Conservation (phyloP, 1,140 invertebrate species). For the Periplaneta americana region DNA sequence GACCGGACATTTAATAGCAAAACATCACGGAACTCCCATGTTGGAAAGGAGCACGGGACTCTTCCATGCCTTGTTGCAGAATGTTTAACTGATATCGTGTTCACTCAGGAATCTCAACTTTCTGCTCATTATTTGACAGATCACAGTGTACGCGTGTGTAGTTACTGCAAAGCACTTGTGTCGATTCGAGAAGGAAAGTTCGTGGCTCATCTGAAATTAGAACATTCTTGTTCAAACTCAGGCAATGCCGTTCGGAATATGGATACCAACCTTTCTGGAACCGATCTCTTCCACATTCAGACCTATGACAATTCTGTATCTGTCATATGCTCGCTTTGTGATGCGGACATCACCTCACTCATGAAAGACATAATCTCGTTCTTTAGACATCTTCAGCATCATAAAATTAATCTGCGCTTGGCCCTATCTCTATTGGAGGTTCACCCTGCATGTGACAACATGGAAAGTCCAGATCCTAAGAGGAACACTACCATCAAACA, state of each 20-base stretch:
- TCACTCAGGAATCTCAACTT: slow-evolving; percentile 16
- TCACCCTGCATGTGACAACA: not conserved
- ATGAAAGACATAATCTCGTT: slow-evolving; percentile 13
- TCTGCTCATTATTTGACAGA: slow-evolving; percentile 16
- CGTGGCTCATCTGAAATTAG: slow-evolving; percentile 1
- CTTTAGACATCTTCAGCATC: slow-evolving; percentile 18
- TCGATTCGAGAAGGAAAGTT: slow-evolving; percentile 2
- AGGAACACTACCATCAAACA: not conserved
- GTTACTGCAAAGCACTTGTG: slow-evolving; percentile 14
- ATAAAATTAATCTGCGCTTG: slow-evolving; percentile 15
- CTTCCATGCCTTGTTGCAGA: slow-evolving; percentile 9
- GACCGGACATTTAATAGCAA: slow-evolving; percentile 9
- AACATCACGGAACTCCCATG: slow-evolving; percentile 7
- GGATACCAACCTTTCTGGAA: not conserved
- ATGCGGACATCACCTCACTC: slow-evolving; percentile 14
- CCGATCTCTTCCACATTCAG: slow-evolving; percentile 5
- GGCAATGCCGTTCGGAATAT: not conserved
- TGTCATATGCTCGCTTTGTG: slow-evolving; percentile 16
- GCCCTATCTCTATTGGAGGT: slow-evolving; percentile 6
- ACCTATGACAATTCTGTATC: not conserved
- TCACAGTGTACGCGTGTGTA: slow-evolving; percentile 9
- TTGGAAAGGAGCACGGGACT: slow-evolving; percentile 10
- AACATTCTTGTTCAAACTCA: not conserved
- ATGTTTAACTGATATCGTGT: not conserved
- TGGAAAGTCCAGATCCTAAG: not conserved